phyloP scores from a whole-genome alignment of 2,113 vertebrate genomes.

The Gallinago media region DNA sequence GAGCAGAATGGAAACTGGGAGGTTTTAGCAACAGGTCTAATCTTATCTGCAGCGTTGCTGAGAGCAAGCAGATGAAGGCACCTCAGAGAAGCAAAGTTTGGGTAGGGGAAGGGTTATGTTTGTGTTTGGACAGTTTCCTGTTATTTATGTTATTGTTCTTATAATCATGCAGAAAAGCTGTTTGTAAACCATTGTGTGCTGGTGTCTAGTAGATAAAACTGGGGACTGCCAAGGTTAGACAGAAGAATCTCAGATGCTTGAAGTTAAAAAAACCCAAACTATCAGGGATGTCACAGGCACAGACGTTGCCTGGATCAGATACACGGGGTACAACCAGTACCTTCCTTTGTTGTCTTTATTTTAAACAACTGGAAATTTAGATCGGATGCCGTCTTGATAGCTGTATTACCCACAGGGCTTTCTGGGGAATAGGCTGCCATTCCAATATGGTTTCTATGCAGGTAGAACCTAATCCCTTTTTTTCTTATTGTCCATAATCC shows the following conservation, averaged over 20 bases:
- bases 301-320: not conserved
- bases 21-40: not conserved
- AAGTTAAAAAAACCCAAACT: not conserved
- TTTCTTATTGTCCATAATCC: not conserved
- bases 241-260: not conserved
- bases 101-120: not conserved
- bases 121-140: constrained; percentile 41
- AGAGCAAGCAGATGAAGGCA: not conserved
- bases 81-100: not conserved
- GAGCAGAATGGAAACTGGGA: constrained; percentile 35
- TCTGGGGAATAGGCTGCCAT: not conserved
- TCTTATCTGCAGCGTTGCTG: constrained; percentile 36
- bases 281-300: not conserved
- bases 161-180: not conserved
- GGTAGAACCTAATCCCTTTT: not conserved
- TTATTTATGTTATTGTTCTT: not conserved
- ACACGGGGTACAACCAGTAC: not conserved
- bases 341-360: constrained; percentile 6
- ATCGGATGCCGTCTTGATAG: not conserved
- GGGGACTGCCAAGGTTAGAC: not conserved
- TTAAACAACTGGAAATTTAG: not conserved
- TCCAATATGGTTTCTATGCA: not conserved
- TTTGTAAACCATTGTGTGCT: constrained; percentile 38
- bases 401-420: not conserved
- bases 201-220: constrained; percentile 26